Conservation (phyloP, 2,113 vertebrate species). For the Xyrauchen texanus region DNA sequence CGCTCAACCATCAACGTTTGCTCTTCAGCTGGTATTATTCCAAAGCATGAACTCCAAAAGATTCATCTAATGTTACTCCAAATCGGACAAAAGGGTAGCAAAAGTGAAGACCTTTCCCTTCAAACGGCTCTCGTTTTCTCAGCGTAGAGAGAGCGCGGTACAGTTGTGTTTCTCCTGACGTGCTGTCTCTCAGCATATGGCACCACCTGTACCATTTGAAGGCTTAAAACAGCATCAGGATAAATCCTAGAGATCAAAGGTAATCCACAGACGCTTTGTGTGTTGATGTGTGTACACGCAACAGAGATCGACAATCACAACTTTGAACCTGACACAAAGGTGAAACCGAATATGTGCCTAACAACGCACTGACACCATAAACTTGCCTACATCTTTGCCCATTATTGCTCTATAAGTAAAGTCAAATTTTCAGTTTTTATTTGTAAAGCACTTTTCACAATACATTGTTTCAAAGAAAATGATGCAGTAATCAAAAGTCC, state of each 20-base stretch:
- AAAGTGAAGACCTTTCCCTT: background rate
- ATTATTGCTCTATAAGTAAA: no score
- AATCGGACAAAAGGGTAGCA: background rate
- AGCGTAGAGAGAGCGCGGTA: background rate
- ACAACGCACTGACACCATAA: no score
- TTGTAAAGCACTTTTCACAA: no score
- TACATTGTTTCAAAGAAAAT: no score
- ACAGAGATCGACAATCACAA: constrained; percentile 12
- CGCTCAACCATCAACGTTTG: constrained; percentile 4
- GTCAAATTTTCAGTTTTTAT: no score
- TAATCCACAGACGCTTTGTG: constrained; percentile 43
- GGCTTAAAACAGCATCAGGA: constrained; percentile 51
- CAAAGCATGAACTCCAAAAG: background rate
- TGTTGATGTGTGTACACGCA: constrained; percentile 40
- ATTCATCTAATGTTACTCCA: background rate
- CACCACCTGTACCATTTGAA: constrained; percentile 32
- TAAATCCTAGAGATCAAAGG: constrained; percentile 57
- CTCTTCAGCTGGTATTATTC: background rate
- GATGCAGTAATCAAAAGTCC: no score
- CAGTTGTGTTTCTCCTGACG: background rate
- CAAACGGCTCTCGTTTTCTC: background rate
- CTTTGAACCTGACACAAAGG: no score
- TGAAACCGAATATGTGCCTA: background rate
- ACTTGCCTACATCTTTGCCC: no score
- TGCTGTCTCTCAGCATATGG: background rate